A percentile compares a stretch with the other conserved stretches of the same genome.
phyloP scores from a whole-genome alignment of 2,113 vertebrate species.

The Tetrao urogallus region DNA sequence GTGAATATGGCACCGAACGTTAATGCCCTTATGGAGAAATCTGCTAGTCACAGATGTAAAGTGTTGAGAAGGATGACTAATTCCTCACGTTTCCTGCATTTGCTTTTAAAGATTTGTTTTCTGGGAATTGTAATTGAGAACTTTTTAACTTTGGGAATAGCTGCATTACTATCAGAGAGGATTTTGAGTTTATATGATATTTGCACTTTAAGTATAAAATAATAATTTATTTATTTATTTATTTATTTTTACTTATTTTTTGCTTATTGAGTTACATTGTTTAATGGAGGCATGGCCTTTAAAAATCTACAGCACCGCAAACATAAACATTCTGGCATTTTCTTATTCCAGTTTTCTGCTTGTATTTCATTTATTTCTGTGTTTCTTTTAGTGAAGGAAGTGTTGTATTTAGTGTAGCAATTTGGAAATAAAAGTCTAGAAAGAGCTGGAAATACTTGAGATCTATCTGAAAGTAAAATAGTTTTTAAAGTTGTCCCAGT shows the following conservation, averaged over 20 bases:
- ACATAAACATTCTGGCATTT: neutral
- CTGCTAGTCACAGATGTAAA: neutral
- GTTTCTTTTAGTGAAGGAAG: neutral
- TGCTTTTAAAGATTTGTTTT: neutral
- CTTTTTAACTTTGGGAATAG: neutral
- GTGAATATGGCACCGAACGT: neutral
- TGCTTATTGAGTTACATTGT: neutral
- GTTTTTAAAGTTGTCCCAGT: neutral
- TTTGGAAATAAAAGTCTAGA: neutral
- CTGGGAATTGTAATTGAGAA: neutral
- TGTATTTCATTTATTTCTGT: neutral
- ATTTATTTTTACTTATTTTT: too few relatives aligned
- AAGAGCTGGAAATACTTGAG: neutral
- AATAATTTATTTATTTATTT: neutral
- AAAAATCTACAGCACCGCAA: neutral
- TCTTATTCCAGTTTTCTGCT: neutral
- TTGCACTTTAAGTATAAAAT: neutral
- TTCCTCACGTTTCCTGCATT: neutral
- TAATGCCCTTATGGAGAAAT: neutral
- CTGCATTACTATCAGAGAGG: neutral
- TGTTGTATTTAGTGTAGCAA: neutral
- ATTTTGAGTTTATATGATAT: neutral
- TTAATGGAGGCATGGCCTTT: neutral
- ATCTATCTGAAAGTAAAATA: neutral
- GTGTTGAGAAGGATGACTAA: neutral